Conservation (phyloP, 2,888 invertebrate species). For the Limnephilus auricula region DNA sequence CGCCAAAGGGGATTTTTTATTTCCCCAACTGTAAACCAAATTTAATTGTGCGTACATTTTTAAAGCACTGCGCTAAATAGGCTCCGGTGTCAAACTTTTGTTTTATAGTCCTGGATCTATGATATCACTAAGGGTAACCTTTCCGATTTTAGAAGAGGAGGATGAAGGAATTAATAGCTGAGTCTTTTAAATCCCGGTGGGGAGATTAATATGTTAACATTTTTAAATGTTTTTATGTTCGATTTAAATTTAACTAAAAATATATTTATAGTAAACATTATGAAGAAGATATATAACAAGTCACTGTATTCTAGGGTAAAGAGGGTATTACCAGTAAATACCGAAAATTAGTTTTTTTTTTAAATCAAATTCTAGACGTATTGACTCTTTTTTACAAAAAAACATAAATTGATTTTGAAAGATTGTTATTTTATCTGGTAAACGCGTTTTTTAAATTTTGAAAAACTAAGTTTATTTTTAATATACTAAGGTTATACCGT, state of each 20-base stretch:
- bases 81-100: conserved; percentile 63
- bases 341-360: no score
- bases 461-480: no score
- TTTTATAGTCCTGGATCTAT: conserved; percentile 55
- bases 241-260: not conserved
- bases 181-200: not conserved
- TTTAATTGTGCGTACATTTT: conserved; percentile 67
- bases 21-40: conserved; percentile 66
- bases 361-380: no score
- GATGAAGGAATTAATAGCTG: not conserved
- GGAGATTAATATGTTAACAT: conserved; percentile 16
- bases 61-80: conserved; percentile 66
- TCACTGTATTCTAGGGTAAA: no score
- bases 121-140: conserved; percentile 8
- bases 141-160: conserved; percentile 18
- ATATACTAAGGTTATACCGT: no score
- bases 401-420: no score
- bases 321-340: no score
- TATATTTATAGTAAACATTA: no score
- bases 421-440: no score
- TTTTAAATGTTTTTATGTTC: not conserved
- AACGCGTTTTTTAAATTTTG: no score
- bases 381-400: no score
- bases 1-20: conserved; percentile 58
- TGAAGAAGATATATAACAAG: no score